phyloP scores from a whole-genome alignment of 2,113 vertebrate genomes.

The Albula goreensis region DNA sequence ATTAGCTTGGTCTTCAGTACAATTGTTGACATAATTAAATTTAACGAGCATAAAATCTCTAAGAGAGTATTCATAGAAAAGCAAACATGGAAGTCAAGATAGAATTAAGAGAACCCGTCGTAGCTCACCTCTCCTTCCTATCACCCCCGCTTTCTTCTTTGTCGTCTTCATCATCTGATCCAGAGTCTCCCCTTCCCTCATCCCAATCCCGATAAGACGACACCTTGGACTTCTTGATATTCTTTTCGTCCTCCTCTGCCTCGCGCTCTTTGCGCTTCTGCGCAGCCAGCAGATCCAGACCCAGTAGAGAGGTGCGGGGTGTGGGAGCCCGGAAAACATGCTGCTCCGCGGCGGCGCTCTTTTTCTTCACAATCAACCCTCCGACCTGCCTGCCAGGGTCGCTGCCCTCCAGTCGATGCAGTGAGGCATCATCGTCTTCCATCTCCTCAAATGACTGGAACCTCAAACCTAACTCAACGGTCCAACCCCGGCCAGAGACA shows the following conservation, averaged over 20 bases:
- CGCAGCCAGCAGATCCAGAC: constrained; percentile 89
- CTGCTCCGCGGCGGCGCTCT: constrained; percentile 78
- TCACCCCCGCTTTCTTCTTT: constrained; percentile 47
- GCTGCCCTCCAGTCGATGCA: constrained; percentile 86
- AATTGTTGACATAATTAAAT: too few relatives aligned
- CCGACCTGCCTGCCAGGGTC: constrained; percentile 71
- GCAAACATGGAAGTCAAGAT: neutral
- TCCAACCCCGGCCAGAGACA: neutral
- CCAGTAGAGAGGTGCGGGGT: constrained; percentile 86
- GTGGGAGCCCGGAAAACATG: constrained; percentile 91
- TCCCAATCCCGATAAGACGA: constrained; percentile 89
- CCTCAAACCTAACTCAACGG: neutral
- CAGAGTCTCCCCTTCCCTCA: constrained; percentile 80
- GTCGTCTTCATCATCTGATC: constrained; percentile 75
- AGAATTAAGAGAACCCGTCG: neutral
- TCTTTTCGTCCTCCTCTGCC: constrained; percentile 57
- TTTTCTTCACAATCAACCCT: constrained; percentile 83
- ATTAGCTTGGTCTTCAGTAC: neutral
- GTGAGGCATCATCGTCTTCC: constrained; percentile 68
- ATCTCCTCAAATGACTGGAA: constrained; percentile 11
- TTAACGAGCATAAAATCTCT: too few relatives aligned
- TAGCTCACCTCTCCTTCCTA: constrained; percentile 80
- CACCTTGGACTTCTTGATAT: constrained; percentile 78
- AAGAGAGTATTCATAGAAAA: neutral
- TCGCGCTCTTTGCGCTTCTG: constrained; percentile 90